A percentile compares a stretch with the other conserved stretches of the same genome.
These are phyloP conservation scores for Himalopsyche japonica DNA, from an alignment of 2,888 invertebrate genomes.

Conservation along the genomic window DNA sequence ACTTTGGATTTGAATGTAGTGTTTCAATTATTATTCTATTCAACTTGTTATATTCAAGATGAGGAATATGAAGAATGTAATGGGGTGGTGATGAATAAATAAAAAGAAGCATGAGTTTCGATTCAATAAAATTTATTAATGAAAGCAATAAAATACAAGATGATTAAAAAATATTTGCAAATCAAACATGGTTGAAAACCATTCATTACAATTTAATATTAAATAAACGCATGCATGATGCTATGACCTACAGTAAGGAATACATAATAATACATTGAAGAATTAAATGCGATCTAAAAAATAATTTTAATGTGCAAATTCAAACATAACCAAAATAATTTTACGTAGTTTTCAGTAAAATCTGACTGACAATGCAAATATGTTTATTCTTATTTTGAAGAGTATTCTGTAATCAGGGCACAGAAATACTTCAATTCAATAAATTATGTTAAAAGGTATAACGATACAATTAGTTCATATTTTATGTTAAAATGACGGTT, in stretches of 20 bases:
- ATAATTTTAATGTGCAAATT: neutral
- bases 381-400: too few relatives aligned
- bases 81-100: constrained; percentile 1
- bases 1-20: too few relatives aligned
- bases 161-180: constrained; percentile 14
- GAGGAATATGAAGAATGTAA: neutral
- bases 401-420: neutral
- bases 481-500: too few relatives aligned
- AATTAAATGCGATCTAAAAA: neutral
- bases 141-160: constrained; percentile 37
- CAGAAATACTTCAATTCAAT: neutral
- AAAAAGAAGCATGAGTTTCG: constrained; percentile 17
- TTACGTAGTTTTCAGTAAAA: too few relatives aligned
- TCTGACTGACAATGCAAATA: too few relatives aligned
- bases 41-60: neutral
- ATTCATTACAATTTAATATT: neutral
- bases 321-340: neutral
- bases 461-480: too few relatives aligned
- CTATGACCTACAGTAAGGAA: neutral
- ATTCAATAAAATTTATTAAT: constrained; percentile 37
- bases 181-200: neutral
- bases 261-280: neutral
- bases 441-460: too few relatives aligned
- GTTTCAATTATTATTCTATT: neutral
- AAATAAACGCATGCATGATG: constrained; percentile 2